Evolutionary conservation across 2,888 invertebrate species (phyloP).

Genomic region (Pachycephus smyrnensis): DNA sequence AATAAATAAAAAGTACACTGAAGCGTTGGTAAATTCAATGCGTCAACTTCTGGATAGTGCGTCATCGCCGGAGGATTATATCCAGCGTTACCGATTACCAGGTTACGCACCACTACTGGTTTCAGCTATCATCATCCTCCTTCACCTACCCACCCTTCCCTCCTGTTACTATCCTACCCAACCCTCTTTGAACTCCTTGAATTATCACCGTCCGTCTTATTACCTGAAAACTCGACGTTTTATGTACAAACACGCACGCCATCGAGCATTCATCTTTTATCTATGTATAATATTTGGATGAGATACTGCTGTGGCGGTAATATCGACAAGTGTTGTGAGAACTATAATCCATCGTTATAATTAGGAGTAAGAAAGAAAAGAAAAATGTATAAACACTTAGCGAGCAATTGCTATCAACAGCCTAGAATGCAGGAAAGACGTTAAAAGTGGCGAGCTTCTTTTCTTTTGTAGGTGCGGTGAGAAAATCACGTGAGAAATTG

Average conservation of each 20-base stretch:
- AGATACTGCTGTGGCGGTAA: background rate
- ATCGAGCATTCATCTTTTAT: background rate
- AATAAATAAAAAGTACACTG: conserved; percentile 61
- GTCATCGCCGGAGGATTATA: conserved; percentile 22
- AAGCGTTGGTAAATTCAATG: conserved; percentile 53
- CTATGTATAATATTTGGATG: background rate
- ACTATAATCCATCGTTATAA: background rate
- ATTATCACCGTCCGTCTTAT: background rate
- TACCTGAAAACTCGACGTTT: conserved; percentile 11
- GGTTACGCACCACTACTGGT: conserved; percentile 27
- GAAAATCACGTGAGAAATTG: too few relatives aligned
- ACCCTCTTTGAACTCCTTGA: background rate
- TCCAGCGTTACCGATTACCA: conserved; percentile 28
- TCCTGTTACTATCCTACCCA: conserved; percentile 9
- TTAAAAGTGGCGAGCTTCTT: background rate
- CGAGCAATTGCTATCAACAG: background rate
- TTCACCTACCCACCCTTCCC: conserved; percentile 12
- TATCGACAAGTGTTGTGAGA: background rate
- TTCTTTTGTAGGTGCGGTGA: background rate
- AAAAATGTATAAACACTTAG: background rate
- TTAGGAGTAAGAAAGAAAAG: background rate
- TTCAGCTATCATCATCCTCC: conserved; percentile 6
- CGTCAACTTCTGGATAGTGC: conserved; percentile 41
- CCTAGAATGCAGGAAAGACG: background rate
- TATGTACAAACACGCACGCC: conserved; percentile 16